Base-by-base conservation (phyloP, 2,113 vertebrate genomes). In the Peromyscus polionotus region DNA sequence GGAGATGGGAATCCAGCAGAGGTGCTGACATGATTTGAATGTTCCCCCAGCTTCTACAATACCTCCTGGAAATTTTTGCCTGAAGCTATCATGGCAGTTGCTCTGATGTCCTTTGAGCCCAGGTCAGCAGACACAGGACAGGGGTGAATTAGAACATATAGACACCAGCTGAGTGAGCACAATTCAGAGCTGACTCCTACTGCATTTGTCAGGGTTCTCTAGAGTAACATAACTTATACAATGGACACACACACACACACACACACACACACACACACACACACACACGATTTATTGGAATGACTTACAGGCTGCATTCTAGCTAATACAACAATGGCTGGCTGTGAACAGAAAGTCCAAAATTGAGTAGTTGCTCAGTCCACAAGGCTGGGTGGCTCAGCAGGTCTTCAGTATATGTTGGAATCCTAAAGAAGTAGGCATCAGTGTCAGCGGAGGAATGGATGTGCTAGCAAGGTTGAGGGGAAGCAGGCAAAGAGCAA, bases 1-100 rank as follows among this genome's bases (percentile, higher is more conserved):
- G 5, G 36, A 31, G 36, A 9, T 0, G 19, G 0, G 39, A 36
- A 39, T 10, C 2, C 3, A 11, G 0, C 63, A 31, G 70, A 59
- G 42, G 61, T 9, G 1, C 51, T 57, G 6, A 51, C 36, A 51
- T 8, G 61, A 19, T 5, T 0, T 20, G 59, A 63, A 17, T 10
- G 45, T 57, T 26, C 76, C 72, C 54, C 36, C 31, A 33, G 75
- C 9, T 83, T 75, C 68, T 5, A 0, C 16, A 70, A 5, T 17
- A 8, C 28, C 4, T 16, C 67, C 91, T 39, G 1, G 54, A 22
- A 1, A 28, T 1, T 39, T 39, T 45, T 51, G 12, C 54, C 28
- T 20, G 73, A 12, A 48, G 1, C 9, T 7, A 2, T 20, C 26
- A 57, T 24, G 17, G 54, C 48, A 26, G 45, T 33, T 0, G 12